Conservation (phyloP, 2,888 invertebrate species). For the Pollenia angustigena region DNA sequence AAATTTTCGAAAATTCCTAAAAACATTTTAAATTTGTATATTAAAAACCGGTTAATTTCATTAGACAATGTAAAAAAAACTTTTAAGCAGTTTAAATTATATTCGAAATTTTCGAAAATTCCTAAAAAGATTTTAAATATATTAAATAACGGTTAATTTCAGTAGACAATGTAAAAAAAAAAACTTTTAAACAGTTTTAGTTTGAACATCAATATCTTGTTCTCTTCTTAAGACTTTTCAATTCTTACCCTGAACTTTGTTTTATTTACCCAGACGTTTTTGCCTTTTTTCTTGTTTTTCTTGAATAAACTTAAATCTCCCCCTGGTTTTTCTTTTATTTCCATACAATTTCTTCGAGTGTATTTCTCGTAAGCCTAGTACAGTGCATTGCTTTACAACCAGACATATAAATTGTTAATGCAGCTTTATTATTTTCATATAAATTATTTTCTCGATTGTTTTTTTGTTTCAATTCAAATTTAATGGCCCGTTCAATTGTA, state of each 20-base stretch:
- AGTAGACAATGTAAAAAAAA: too few relatives aligned
- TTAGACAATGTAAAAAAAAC: too few relatives aligned
- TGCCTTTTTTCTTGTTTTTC: background rate
- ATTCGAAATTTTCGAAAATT: too few relatives aligned
- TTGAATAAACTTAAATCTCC: background rate
- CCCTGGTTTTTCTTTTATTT: slow-evolving; percentile 28
- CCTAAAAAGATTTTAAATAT: too few relatives aligned
- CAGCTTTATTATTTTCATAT: slow-evolving; percentile 72
- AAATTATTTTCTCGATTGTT: slow-evolving; percentile 69
- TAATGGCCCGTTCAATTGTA: slow-evolving; percentile 65
- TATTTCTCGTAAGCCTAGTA: slow-evolving; percentile 26
- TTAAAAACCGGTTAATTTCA: too few relatives aligned
- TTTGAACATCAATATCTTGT: too few relatives aligned
- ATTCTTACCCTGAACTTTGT: background rate
- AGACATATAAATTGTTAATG: slow-evolving; percentile 71
- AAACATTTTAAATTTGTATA: too few relatives aligned
- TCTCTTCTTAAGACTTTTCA: background rate
- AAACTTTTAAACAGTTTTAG: too few relatives aligned
- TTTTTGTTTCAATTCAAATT: slow-evolving; percentile 64
- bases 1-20: too few relatives aligned
- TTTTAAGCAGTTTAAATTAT: too few relatives aligned
- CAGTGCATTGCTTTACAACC: slow-evolving; percentile 30
- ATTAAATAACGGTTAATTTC: too few relatives aligned
- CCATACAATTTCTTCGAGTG: slow-evolving; percentile 49
- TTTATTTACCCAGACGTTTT: background rate